phyloP scores from a whole-genome alignment of 53 echinoderm and acorn worm genomes.

The Apostichopus leukothele region DNA sequence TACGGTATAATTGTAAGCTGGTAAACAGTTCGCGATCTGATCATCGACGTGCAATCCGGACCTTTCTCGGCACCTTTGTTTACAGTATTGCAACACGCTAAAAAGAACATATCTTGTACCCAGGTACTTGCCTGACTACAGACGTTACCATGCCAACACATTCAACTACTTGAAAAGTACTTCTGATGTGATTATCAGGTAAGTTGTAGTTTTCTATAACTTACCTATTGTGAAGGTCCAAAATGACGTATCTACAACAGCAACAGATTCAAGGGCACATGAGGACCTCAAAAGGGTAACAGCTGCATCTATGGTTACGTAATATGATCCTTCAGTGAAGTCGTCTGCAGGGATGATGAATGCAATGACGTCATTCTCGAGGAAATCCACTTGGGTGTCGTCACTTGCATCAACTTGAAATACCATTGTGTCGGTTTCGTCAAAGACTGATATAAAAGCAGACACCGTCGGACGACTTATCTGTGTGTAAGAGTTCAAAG shows the following conservation, averaged over 20 bases:
- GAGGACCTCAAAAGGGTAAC: background rate
- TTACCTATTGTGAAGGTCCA: constrained; percentile 26
- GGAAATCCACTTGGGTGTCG: background rate
- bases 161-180: too few species aligned
- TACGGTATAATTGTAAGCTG: too few species aligned
- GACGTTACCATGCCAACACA: too few species aligned
- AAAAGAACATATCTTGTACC: too few species aligned
- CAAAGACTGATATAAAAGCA: background rate
- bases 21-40: too few species aligned
- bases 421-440: background rate
- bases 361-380: background rate
- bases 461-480: background rate
- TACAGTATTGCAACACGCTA: too few species aligned
- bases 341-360: constrained; percentile 1
- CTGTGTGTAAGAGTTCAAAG: background rate
- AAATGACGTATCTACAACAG: background rate
- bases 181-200: too few species aligned
- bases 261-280: constrained; percentile 17
- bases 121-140: too few species aligned
- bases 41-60: too few species aligned
- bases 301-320: constrained; percentile 2
- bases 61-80: too few species aligned
- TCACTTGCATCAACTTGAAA: constrained; percentile 5
- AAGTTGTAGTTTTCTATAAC: background rate
- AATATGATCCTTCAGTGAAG: background rate